Base-by-base conservation (phyloP, 2,888 invertebrate species). In the Drosophila colorata region DNA sequence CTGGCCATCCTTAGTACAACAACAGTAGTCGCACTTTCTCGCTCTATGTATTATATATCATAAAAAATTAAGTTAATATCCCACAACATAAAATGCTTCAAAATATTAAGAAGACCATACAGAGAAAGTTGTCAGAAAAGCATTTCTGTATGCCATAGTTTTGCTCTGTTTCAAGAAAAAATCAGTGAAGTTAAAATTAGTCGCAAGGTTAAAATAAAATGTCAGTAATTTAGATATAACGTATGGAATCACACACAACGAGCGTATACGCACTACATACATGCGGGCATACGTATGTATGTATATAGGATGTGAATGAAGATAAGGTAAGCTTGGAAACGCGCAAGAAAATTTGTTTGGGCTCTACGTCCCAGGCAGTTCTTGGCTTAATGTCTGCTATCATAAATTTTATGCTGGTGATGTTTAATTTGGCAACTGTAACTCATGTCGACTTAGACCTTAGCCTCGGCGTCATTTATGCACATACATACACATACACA, bases 381-480 rank as follows among this genome's bases (percentile, higher is more conserved):
- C 49, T 65, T 60, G 71, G 70, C 73, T 78, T 88, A 84, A 84
- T 87, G 78, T 65, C 73, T 78, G 76, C 74, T 76, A 78, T 88
- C 89, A 89, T 90, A 89, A 90, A 90, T 89, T 90, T 81, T 75
- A 80, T 79, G 84, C 64, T 74, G 72, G 76, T 88, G 88, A 89
- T 90, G 89, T 90, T 89, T 90, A 89, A 89, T 89, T 89, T 89
- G 81, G 80, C 74, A 81, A 78, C 81, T 72, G 88, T 84, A 88
- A 75, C 71, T 84, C 88, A 78, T 78, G 87, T 82, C 80, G 74
- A 71, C 87, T 80, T 63, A 86, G 87, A 84, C 81, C 52, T 64
- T 80, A 69, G 75, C 65, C 58, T 71, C 48, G 44, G 68, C n/a
- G n/a, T n/a, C n/a, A n/a, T n/a, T n/a, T n/a, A n/a, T n/a, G n/a